phyloP scores from a whole-genome alignment of 2,797 vertebrate genomes.

The Phrynocephalus vlangalii region DNA sequence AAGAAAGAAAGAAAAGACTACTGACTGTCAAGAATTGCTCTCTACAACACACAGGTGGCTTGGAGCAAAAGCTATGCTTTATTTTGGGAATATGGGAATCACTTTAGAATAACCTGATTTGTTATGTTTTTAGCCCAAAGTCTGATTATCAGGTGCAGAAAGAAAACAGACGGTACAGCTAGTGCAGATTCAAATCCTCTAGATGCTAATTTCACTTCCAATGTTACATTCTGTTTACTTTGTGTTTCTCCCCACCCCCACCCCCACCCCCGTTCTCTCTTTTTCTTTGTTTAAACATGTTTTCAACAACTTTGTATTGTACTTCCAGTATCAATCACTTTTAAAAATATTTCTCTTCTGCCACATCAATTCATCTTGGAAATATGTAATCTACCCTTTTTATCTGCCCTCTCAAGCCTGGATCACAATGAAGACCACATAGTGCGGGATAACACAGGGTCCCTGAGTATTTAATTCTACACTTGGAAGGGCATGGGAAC shows the following conservation, averaged over 20 bases:
- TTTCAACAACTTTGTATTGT: constrained; percentile 34
- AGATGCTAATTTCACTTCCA: constrained; percentile 26
- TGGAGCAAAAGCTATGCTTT: constrained; percentile 16
- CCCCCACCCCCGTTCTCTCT: background rate
- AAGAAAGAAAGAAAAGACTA: constrained; percentile 28
- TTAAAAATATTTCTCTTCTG: constrained; percentile 48
- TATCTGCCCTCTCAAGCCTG: constrained; percentile 32
- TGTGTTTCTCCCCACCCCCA: background rate
- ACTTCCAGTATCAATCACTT: constrained; percentile 38
- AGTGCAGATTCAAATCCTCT: constrained; percentile 35
- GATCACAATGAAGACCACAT: background rate
- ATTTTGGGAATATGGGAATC: constrained; percentile 9
- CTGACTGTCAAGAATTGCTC: constrained; percentile 49
- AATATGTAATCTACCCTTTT: background rate
- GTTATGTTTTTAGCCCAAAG: background rate
- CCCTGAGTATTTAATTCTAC: background rate
- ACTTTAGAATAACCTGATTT: constrained; percentile 8
- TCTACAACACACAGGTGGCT: constrained; percentile 65
- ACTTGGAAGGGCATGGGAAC: no score
- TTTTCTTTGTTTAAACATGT: background rate
- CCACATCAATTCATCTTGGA: constrained; percentile 38
- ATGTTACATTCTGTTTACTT: background rate
- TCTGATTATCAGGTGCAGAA: constrained; percentile 1
- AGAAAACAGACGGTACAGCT: constrained; percentile 6
- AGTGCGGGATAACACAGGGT: background rate